phyloP scores from a whole-genome alignment of 2,113 vertebrate species.

The Hyaena hyaena region DNA sequence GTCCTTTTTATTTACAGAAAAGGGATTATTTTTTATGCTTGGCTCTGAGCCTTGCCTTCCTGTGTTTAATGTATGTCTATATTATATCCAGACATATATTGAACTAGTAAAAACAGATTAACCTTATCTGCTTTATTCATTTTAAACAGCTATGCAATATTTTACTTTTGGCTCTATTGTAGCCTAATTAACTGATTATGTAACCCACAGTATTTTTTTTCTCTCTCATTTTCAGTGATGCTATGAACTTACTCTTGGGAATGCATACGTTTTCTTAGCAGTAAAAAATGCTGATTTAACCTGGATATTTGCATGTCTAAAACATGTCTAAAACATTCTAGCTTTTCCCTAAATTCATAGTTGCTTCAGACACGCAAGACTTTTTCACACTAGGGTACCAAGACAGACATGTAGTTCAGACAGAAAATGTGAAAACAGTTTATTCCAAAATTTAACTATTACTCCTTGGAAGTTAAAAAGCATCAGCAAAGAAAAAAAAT shows the following conservation, averaged over 20 bases:
- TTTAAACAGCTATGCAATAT: neutral
- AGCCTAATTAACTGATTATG: neutral
- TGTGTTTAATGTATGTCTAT: neutral
- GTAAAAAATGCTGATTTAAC: neutral
- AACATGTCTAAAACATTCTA: neutral
- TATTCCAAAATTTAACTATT: neutral
- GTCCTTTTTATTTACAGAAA: neutral
- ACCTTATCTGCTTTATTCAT: neutral
- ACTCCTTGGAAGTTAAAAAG: neutral
- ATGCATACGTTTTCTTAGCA: neutral
- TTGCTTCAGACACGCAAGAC: neutral
- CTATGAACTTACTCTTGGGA: neutral
- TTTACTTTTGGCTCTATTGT: neutral
- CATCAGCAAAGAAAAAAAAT: neutral
- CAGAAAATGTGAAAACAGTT: neutral
- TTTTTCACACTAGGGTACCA: neutral
- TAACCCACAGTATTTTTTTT: neutral
- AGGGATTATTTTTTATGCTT: neutral
- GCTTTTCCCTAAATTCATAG: neutral
- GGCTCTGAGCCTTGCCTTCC: neutral
- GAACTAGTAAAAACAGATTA: neutral
- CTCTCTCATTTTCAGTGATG: neutral
- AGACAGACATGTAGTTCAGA: neutral
- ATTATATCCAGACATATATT: neutral
- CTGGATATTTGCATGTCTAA: neutral